These are phyloP conservation scores for Hydropsyche tenuis DNA, from an alignment of 1,140 invertebrate species.

Conservation along the genomic window DNA sequence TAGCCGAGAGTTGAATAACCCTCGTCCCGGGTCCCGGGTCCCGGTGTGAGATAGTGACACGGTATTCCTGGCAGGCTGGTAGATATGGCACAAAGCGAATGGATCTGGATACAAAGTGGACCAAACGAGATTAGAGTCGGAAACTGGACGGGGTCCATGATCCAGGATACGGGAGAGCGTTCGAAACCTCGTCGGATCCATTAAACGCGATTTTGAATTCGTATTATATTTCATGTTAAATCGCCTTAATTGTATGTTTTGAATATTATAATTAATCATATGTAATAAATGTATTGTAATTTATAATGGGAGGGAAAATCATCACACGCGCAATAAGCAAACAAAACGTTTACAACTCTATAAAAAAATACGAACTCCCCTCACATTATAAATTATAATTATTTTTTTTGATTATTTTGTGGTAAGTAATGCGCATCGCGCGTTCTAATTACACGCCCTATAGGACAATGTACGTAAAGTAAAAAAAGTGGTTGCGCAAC, in stretches of 20 bases:
- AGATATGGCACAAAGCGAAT: slow-evolving; percentile 43
- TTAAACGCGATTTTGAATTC: too few relatives aligned
- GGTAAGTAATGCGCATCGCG: background rate
- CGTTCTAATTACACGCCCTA: slow-evolving; percentile 7
- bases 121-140: slow-evolving; percentile 48
- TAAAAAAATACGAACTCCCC: background rate
- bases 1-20: slow-evolving; percentile 24
- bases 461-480: background rate
- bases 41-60: slow-evolving; percentile 42
- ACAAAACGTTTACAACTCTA: background rate
- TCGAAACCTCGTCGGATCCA: too few relatives aligned
- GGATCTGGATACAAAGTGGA: slow-evolving; percentile 49
- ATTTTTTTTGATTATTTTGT: background rate
- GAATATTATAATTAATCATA: too few relatives aligned
- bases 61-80: slow-evolving; percentile 16
- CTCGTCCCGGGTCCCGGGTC: slow-evolving; percentile 27
- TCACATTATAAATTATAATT: background rate
- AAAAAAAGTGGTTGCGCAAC: slow-evolving; percentile 34
- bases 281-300: too few relatives aligned
- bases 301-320: too few relatives aligned
- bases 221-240: too few relatives aligned
- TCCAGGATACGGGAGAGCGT: too few relatives aligned
- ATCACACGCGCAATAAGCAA: background rate
- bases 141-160: slow-evolving; percentile 11
- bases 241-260: too few relatives aligned